Evolutionary conservation across 2,797 vertebrate species (phyloP).

Genomic region (Pterois miles): DNA sequence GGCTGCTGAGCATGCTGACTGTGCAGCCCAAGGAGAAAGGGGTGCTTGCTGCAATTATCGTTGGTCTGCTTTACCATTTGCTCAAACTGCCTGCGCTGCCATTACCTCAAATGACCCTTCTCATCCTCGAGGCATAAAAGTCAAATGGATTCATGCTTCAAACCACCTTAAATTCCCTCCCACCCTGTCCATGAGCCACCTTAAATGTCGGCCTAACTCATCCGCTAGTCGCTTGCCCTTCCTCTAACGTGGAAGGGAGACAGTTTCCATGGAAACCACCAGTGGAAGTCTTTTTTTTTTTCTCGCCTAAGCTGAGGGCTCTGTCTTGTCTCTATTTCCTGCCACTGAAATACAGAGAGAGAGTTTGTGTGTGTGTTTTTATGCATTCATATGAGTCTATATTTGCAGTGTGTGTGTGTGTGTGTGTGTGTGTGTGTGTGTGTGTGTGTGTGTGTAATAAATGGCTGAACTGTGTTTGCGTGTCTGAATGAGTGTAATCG

Average conservation of each 20-base stretch:
- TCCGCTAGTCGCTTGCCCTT: slow-evolving; percentile 67
- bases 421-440: slow-evolving; percentile 9
- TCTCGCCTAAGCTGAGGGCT: slow-evolving; percentile 69
- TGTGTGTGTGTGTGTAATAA: slow-evolving; percentile 11
- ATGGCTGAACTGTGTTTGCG: slow-evolving; percentile 23
- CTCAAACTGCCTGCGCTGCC: slow-evolving; percentile 33
- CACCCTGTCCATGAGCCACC: slow-evolving; percentile 65
- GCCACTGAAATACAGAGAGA: slow-evolving; percentile 57
- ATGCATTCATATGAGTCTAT: not conserved
- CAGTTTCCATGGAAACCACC: slow-evolving; percentile 87
- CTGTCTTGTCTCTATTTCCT: slow-evolving; percentile 79
- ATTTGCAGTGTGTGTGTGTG: not conserved
- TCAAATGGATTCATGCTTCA: slow-evolving; percentile 50
- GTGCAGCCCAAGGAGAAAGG: slow-evolving; percentile 66
- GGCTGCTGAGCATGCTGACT: slow-evolving; percentile 57
- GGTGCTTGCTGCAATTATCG: slow-evolving; percentile 46
- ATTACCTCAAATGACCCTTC: slow-evolving; percentile 59
- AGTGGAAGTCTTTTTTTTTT: slow-evolving; percentile 76
- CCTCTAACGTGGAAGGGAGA: slow-evolving; percentile 72
- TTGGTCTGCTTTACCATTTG: slow-evolving; percentile 38
- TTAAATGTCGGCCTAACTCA: slow-evolving; percentile 74
- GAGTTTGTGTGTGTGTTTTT: not conserved
- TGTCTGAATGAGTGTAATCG: slow-evolving; percentile 21
- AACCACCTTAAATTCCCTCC: slow-evolving; percentile 78
- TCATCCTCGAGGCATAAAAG: slow-evolving; percentile 28